Evolutionary conservation across 2,888 invertebrate species (phyloP).

Genomic region (Trissolcus brochymenae): DNA sequence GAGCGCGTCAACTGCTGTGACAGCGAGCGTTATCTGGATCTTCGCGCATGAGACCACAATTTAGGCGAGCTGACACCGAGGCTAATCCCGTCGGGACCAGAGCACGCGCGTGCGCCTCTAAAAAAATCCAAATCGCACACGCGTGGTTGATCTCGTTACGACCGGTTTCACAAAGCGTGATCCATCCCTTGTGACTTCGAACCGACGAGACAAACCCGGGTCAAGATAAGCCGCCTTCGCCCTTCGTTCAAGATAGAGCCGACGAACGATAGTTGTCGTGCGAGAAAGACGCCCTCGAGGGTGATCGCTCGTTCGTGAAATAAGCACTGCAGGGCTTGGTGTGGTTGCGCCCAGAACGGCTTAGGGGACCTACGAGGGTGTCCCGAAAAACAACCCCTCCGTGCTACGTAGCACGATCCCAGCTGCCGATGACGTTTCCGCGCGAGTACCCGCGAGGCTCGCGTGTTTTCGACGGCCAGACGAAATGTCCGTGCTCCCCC

Average conservation of each 20-base stretch:
- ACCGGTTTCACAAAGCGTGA: conserved; percentile 53
- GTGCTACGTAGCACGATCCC: conserved; percentile 62
- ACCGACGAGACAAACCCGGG: conserved; percentile 61
- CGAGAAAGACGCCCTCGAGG: conserved; percentile 60
- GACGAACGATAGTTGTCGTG: conserved; percentile 17
- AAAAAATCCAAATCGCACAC: conserved; percentile 53
- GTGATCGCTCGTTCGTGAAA: conserved; percentile 73
- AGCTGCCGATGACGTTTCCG: conserved; percentile 76
- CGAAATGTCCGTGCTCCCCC: conserved; percentile 65
- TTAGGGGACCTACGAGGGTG: conserved; percentile 64
- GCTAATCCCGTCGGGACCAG: conserved; percentile 30
- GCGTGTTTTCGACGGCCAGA: conserved; percentile 75
- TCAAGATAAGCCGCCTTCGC: conserved; percentile 69
- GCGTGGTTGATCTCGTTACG: conserved; percentile 55
- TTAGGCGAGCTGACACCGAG: conserved; percentile 22
- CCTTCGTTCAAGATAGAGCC: conserved; percentile 54
- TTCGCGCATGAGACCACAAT: conserved; percentile 49
- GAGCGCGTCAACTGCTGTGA: conserved; percentile 36
- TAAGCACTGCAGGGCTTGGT: conserved; percentile 74
- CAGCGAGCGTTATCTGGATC: conserved; percentile 39
- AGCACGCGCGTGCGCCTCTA: conserved; percentile 34
- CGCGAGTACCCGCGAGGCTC: conserved; percentile 74
- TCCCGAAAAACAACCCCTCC: conserved; percentile 58
- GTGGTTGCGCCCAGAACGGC: conserved; percentile 74
- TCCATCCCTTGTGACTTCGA: conserved; percentile 59